Base-by-base conservation (phyloP, 2,113 vertebrate species). In the Malurus alboscapulatus region DNA sequence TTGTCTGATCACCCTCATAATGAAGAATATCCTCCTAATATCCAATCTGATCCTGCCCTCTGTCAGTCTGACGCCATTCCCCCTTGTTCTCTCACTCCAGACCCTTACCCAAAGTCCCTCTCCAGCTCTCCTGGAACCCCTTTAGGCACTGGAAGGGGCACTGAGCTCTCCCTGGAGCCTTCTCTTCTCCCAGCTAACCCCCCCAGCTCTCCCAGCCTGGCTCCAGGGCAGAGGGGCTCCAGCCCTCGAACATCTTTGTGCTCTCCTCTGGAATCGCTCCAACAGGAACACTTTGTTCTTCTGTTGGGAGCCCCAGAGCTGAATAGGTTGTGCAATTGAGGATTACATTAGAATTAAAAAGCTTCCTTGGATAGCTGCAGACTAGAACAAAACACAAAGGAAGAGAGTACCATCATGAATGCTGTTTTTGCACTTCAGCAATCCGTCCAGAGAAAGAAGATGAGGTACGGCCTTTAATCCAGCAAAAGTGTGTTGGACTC, bases 351-450 rank as follows among this genome's bases (percentile, higher is more conserved):
- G 61, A 51, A 66, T 48, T n/a, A 69, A 57, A 55, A 83, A 54
- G 38, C 10, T 26, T 71, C 22, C 65, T 55, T 74, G 48, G 42
- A 30, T 22, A 86, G 47, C 42, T 69, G 44, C 42, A 77, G 40
- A 44, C 25, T 67, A n/a, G 13, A 67, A 53, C 15, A 80, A 83
- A 94, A 57, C 32, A 71, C 63, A 68, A 54, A 82, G n/a, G 30
- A 66, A 81, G n/a, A 81, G 50, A 24, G 14, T 93, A 99, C 98
- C 98, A 94, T 98, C 92, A 4, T 92, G 94, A 58, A 97, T 54
- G 13, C 47, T 87, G 42, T 85, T 95, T 87, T 97, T 96, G 93
- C 68, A 86, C 72, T 95, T 98, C 53, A 98, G 80, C 6, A 88
- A 77, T 7, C 97, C 98, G 17, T 95, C 93, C 87, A 99, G 45